Percentiles rank a stretch among this genome's conserved stretches.
phyloP scores from a whole-genome alignment of 2,113 vertebrate genomes.

The Ranitomeya imitator region DNA sequence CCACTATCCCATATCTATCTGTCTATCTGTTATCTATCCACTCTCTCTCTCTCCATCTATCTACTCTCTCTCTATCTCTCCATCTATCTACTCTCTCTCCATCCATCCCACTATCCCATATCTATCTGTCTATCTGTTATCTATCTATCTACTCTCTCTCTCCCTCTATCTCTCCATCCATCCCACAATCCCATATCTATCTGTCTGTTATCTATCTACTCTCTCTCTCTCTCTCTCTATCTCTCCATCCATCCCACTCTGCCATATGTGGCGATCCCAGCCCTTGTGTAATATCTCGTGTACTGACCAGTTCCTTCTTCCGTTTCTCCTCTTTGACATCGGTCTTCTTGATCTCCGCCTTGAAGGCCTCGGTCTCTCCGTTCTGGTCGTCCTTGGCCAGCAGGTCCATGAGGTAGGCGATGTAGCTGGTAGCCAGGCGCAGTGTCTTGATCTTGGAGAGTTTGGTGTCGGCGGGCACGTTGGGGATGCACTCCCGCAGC shows the following conservation, averaged over 20 bases:
- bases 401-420: conserved; percentile 99
- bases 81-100: too few species aligned
- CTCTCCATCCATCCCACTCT: background rate
- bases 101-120: background rate
- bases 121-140: background rate
- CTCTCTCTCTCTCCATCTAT: background rate
- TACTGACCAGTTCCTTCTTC: conserved; percentile 94
- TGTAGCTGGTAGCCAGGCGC: conserved; percentile 96
- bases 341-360: conserved; percentile 96
- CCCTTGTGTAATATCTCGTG: background rate
- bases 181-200: too few species aligned
- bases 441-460: conserved; percentile 98
- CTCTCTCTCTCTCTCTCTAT: background rate
- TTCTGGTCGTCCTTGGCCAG: conserved; percentile 96
- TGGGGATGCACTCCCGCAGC: conserved; percentile 94
- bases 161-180: background rate
- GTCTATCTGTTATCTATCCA: background rate
- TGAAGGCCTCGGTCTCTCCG: conserved; percentile 96
- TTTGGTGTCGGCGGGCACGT: conserved; percentile 96
- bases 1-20: background rate
- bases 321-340: conserved; percentile 93
- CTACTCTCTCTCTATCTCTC: too few species aligned
- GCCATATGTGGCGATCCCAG: too few species aligned
- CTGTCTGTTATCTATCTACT: background rate
- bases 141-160: background rate